Base-by-base conservation (phyloP, 2,888 invertebrate species). In the Idaea aversata region DNA sequence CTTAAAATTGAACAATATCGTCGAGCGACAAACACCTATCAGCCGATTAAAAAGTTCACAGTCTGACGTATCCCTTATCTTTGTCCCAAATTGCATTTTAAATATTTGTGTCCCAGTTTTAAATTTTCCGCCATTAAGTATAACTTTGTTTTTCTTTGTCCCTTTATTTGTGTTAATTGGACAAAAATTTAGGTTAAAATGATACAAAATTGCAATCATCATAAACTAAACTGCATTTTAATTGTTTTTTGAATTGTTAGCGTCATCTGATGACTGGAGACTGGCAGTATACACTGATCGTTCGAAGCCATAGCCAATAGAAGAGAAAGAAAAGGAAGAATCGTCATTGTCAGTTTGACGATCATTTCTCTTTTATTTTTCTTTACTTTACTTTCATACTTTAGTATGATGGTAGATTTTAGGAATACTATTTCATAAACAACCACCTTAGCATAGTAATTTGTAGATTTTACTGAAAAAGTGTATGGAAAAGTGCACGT, bases 101-200 rank as follows among this genome's bases (percentile, higher is more conserved):
- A 88, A 88, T 88, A 88, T 86, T 84, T 85, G 84, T 86, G 90
- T 62, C 81, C 91, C 69, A 86, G 80, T 83, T 87, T 74, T 78
- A 79, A 75, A 78, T 80, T 85, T 83, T 85, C 81, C 82, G 77
- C 81, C 79, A 85, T 85, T 85, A 83, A 72, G 72, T 47, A 6
- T 47, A 7, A 47, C 67, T 72, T 73, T 64, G 83, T 83, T 69
- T 85, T 87, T 83, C 88, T 88, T 88, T 86, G 86, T 87, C 79
- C 68, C 61, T 69, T 74, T 25, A 88, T 87, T 81, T 72, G 83
- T 87, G 89, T 87, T 90, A 90, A 89, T 88, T 83, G 81, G 71
- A 70, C 67, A 69, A 68, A 75, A 79, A 90, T 84, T 79, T 86
- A 73, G 91, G 90, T 83, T 88, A 84, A 78, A 74, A 72, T 71